Evolutionary conservation across 2,888 invertebrate genomes (phyloP).

Genomic region (Strigamia maritima): DNA sequence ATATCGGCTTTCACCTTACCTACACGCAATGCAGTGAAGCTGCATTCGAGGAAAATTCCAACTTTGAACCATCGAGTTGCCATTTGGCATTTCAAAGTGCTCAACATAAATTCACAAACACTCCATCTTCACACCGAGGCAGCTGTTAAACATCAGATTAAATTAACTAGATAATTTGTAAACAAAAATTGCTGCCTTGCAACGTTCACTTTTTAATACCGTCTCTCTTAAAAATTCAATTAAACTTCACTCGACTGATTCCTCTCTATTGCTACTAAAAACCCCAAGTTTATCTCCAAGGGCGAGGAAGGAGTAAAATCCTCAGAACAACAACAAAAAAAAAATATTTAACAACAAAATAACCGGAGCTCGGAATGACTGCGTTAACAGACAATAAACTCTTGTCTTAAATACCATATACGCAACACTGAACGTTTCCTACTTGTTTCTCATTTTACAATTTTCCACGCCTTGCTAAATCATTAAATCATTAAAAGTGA

Average conservation of each 20-base stretch:
- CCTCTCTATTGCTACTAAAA: conserved; percentile 4
- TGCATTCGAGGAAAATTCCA: not conserved
- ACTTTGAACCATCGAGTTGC: not conserved
- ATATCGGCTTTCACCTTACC: not conserved
- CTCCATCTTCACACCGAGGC: not conserved
- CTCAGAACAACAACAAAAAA: not conserved
- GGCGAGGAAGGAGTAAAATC: not conserved
- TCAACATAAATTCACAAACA: not conserved
- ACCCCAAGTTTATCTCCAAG: not conserved
- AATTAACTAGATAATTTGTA: not conserved
- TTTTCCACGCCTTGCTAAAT: not conserved
- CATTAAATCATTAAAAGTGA: not conserved
- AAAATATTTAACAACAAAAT: not conserved
- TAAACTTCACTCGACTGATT: not conserved
- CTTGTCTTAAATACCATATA: not conserved
- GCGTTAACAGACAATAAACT: not conserved
- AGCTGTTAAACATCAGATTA: not conserved
- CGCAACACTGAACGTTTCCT: not conserved
- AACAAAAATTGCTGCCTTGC: not conserved
- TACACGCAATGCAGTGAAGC: not conserved
- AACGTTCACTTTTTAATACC: not conserved
- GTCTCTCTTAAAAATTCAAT: not conserved
- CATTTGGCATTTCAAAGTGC: not conserved
- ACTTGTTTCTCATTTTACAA: not conserved
- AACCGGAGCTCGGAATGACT: not conserved